These are phyloP conservation scores for Australoheros facetus DNA, from an alignment of 2,797 vertebrate species.

Conservation along the genomic window DNA sequence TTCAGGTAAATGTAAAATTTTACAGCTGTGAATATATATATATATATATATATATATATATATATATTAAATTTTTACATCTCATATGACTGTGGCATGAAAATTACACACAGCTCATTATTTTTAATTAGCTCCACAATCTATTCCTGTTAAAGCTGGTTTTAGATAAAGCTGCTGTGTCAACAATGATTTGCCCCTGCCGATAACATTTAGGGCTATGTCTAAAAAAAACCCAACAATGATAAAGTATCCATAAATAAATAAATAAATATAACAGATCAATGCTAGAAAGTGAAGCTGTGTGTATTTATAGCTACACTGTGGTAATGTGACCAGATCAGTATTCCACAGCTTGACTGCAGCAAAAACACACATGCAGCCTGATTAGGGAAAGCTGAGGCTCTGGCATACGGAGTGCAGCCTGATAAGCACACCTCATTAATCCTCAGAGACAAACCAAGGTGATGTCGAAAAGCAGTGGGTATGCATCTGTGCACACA, in stretches of 20 bases:
- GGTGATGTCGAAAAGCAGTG: conserved; percentile 7
- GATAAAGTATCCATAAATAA: not conserved
- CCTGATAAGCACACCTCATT: conserved; percentile 57
- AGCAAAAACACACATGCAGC: conserved; percentile 24
- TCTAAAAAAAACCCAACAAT: not conserved
- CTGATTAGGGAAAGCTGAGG: conserved; percentile 28
- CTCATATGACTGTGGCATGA: not conserved
- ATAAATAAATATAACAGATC: not conserved
- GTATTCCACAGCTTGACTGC: conserved; percentile 6
- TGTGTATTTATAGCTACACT: conserved; percentile 11
- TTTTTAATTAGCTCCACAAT: conserved; percentile 42
- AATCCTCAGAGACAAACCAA: conserved; percentile 40
- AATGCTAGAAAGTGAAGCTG: conserved; percentile 4
- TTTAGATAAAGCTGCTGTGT: conserved; percentile 9
- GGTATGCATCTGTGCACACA: not conserved
- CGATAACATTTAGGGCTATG: conserved; percentile 6
- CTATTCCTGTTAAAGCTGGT: not conserved
- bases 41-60: no score
- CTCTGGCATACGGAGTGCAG: conserved; percentile 1
- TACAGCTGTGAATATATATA: no score
- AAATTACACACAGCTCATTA: conserved; percentile 33
- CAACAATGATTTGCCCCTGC: conserved; percentile 25
- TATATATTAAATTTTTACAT: not conserved
- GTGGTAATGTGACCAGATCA: not conserved
- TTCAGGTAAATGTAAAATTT: not conserved